A percentile compares a stretch with the other conserved stretches of the same genome.
These are phyloP conservation scores for Cylloceria caligata DNA, from an alignment of 2,888 invertebrate genomes.

Conservation along the genomic window DNA sequence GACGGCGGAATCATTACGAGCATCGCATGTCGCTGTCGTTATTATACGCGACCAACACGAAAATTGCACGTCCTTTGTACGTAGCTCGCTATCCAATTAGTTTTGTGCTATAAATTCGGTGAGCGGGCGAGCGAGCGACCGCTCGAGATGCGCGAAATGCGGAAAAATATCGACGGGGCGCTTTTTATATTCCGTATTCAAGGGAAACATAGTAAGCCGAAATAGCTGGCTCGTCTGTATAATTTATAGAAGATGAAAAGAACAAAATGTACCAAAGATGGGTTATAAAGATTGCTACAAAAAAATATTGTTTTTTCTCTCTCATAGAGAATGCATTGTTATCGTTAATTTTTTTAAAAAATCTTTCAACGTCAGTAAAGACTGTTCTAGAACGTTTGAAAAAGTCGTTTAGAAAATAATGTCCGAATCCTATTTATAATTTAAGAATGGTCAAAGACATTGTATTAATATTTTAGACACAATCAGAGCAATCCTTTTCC, in stretches of 20 bases:
- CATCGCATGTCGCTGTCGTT: conserved; percentile 21
- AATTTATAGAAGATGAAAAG: conserved; percentile 12
- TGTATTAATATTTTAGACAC: too few species aligned
- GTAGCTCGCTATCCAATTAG: conserved; percentile 62
- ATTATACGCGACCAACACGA: not conserved
- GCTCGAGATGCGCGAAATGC: not conserved
- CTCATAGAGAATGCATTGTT: not conserved
- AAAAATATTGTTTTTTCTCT: not conserved
- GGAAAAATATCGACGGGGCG: conserved; percentile 18
- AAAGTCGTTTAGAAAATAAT: not conserved
- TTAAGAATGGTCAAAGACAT: not conserved
- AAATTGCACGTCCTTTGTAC: conserved; percentile 48
- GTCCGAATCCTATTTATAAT: not conserved
- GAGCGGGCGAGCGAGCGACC: conserved; percentile 16
- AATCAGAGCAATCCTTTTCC: too few species aligned
- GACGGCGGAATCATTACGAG: conserved; percentile 16
- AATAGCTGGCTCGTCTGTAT: conserved; percentile 29
- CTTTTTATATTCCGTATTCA: conserved; percentile 12
- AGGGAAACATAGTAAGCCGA: not conserved
- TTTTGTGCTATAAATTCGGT: conserved; percentile 59
- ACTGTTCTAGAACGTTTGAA: not conserved
- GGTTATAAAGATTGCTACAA: not conserved
- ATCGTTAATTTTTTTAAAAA: not conserved
- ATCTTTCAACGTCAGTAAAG: not conserved
- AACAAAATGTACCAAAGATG: not conserved